Conservation (phyloP, 2,113 vertebrate species). For the Myocastor coypus region DNA sequence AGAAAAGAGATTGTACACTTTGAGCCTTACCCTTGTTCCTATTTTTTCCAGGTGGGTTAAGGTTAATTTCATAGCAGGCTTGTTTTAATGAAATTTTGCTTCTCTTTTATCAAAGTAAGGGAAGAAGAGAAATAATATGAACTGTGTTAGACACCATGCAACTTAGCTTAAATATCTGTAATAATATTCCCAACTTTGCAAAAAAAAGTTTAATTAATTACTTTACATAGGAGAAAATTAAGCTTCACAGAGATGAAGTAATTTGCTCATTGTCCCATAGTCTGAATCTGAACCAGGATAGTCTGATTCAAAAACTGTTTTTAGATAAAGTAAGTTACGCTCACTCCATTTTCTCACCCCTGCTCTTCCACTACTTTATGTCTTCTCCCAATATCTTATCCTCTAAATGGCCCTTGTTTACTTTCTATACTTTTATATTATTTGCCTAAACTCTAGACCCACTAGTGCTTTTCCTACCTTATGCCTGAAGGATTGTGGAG, state of each 20-base stretch:
- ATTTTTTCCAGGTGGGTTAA: background rate
- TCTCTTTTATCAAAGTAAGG: background rate
- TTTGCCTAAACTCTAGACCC: background rate
- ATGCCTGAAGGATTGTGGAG: background rate
- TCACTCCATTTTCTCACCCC: background rate
- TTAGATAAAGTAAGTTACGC: background rate
- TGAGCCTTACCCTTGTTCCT: background rate
- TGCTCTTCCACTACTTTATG: background rate
- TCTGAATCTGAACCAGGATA: background rate
- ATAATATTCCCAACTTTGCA: background rate
- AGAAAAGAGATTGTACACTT: background rate
- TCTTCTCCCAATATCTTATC: background rate
- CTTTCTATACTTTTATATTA: background rate
- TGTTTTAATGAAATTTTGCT: background rate
- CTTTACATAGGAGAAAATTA: constrained; percentile 17
- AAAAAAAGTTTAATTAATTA: constrained; percentile 8
- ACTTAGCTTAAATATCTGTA: background rate
- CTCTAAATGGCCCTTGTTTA: background rate
- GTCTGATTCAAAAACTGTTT: constrained; percentile 2
- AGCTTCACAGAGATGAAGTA: background rate
- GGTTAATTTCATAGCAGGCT: constrained; percentile 19
- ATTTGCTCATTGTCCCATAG: background rate
- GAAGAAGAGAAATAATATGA: background rate
- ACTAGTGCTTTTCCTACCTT: background rate
- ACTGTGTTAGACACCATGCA: background rate